These are phyloP conservation scores for Drosophila carrolli DNA, from an alignment of 1,140 invertebrate species.

Conservation along the genomic window DNA sequence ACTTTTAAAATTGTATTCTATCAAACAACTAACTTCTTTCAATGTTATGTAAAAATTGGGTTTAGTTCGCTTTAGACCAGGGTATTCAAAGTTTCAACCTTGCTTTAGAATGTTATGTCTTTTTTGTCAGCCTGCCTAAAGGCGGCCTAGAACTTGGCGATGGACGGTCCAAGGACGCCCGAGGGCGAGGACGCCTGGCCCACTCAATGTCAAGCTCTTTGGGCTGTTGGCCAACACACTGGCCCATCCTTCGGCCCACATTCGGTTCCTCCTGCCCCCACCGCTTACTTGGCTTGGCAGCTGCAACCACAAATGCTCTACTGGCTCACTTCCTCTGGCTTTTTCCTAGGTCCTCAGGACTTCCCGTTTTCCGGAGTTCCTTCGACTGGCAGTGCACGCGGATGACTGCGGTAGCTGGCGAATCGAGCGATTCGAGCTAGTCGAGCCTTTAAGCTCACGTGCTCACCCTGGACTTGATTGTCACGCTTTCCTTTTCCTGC, in stretches of 20 bases:
- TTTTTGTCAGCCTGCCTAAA: constrained; percentile 21
- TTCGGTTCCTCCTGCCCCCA: background rate
- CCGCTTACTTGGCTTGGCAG: constrained; percentile 30
- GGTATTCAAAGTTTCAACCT: constrained; percentile 30
- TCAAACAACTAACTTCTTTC: background rate
- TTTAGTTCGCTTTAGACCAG: constrained; percentile 2
- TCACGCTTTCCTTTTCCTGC: constrained; percentile 46
- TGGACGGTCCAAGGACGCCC: constrained; percentile 47
- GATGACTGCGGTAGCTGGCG: constrained; percentile 43
- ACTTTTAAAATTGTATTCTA: background rate
- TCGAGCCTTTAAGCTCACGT: constrained; percentile 38
- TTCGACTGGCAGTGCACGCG: constrained; percentile 51
- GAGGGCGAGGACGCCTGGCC: constrained; percentile 42
- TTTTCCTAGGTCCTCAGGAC: background rate
- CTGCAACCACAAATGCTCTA: constrained; percentile 35
- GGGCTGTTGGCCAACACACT: constrained; percentile 38
- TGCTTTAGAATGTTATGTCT: constrained; percentile 8
- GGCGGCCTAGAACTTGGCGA: constrained; percentile 60
- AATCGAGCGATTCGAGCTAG: constrained; percentile 26
- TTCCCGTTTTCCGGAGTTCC: constrained; percentile 47
- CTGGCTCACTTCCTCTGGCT: constrained; percentile 1
- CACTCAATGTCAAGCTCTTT: constrained; percentile 46
- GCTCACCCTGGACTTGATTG: constrained; percentile 55
- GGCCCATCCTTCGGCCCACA: background rate
- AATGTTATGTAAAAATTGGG: constrained; percentile 5